Percentiles rank a stretch among this genome's conserved stretches.
Evolutionary conservation across 2,888 invertebrate species (phyloP).

Genomic region (Tachina lurida): DNA sequence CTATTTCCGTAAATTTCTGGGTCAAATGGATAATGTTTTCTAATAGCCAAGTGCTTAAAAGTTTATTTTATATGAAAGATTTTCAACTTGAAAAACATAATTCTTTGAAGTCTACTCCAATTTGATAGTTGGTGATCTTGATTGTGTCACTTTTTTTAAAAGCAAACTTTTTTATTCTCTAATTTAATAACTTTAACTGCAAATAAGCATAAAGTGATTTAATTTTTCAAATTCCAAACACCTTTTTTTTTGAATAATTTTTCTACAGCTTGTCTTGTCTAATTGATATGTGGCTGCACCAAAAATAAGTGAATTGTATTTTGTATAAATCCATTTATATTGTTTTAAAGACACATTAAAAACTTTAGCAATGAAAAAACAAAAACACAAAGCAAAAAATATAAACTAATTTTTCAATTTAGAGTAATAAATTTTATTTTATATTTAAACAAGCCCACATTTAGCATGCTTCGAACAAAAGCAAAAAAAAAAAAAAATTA

Average conservation of each 20-base stretch:
- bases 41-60: too few relatives aligned
- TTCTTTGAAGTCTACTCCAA: too few relatives aligned
- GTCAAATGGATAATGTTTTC: too few relatives aligned
- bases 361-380: slow-evolving; percentile 1
- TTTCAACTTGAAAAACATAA: too few relatives aligned
- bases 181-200: background rate
- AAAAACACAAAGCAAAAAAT: slow-evolving; percentile 1
- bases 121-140: background rate
- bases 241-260: slow-evolving; percentile 10
- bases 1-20: too few relatives aligned
- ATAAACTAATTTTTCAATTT: slow-evolving; percentile 42
- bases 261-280: slow-evolving; percentile 18
- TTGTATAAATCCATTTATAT: background rate
- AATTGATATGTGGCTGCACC: background rate
- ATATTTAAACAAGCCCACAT: slow-evolving; percentile 23
- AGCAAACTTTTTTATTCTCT: too few relatives aligned
- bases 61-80: too few relatives aligned
- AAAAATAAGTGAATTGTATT: background rate
- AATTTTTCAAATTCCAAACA: slow-evolving; percentile 14
- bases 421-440: slow-evolving; percentile 24
- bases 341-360: slow-evolving; percentile 31
- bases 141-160: background rate
- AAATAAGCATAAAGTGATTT: background rate
- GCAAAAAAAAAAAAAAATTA: slow-evolving; percentile 12
- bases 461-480: slow-evolving; percentile 4